Conservation (phyloP, 2,113 vertebrate species). For the Nycticryphes semicollaris region DNA sequence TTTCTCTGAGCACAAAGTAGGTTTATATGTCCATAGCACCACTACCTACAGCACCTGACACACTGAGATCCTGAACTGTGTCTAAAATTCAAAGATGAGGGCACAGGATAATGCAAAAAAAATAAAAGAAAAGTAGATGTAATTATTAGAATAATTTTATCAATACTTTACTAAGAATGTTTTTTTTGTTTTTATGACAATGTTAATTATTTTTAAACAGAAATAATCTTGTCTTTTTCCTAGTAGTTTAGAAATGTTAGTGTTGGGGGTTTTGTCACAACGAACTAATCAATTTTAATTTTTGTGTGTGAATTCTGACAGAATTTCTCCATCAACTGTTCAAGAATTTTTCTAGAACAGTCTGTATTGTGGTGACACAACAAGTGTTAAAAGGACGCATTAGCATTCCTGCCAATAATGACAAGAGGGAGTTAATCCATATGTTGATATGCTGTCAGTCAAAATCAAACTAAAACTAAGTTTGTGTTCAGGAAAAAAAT, state of each 20-base stretch:
- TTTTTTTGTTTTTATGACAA: not conserved
- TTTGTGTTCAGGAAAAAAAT: not conserved
- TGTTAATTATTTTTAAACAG: not conserved
- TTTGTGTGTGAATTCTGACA: not conserved
- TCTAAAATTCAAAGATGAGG: not conserved
- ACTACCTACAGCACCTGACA: not conserved
- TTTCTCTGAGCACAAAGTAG: not conserved
- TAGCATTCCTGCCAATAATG: slow-evolving; percentile 5
- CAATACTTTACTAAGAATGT: not conserved
- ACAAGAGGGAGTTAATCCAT: slow-evolving; percentile 48
- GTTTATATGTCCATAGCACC: not conserved
- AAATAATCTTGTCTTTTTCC: not conserved
- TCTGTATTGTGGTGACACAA: not conserved
- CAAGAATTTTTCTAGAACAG: not conserved
- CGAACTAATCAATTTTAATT: not conserved
- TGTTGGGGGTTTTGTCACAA: not conserved
- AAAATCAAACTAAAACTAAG: not conserved
- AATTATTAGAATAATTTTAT: not conserved
- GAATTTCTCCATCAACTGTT: not conserved
- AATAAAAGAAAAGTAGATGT: not conserved
- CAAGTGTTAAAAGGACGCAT: not conserved
- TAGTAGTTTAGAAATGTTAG: not conserved
- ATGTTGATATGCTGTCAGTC: not conserved
- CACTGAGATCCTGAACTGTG: not conserved
- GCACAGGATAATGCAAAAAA: not conserved